Base-by-base conservation (phyloP, 2,113 vertebrate genomes). In the Trogon surrucura region DNA sequence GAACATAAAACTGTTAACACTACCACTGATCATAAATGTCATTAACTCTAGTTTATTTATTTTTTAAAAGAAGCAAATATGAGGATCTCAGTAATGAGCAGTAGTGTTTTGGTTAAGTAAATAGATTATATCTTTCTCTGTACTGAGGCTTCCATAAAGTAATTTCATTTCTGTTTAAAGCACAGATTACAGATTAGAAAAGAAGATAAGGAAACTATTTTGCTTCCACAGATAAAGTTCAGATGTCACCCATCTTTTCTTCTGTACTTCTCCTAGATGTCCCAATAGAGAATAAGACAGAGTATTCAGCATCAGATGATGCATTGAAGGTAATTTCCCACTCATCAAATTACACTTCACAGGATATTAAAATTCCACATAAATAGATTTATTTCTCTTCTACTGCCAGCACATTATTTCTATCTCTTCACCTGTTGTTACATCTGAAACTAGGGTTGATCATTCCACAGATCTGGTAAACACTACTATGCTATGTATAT, bases 401-500 rank as follows among this genome's bases (percentile, higher is more conserved):
- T 65, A 50, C 16, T 66, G 17, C 18, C 30, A 69, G 16, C 6
- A 45, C 9, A 2, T 53, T 89, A 45, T 73, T 83, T 81, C 61
- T 86, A 5, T 21, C n/a, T 47, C 22, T 88, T 85, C 23, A 51
- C 2, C 14, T 51, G 3, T 75, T 91, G 20, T 32, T 82, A 20
- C 11, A 32, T 15, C 29, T 74, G 38, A 81, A 12, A 56, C 9
- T 34, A 20, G 2, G 14, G 15, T 5, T 60, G 27, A 56, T 72
- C 12, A 14, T 74, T 82, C 11, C 53, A 87, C 27, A 41, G 19
- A 61, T 14, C 21, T 80, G n/a, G 22, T 44, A 79, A 77, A 9
- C 1, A 2, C 3, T 25, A 6, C 18, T 45, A 36, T 10, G 4
- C 0, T 13, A 26, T 4, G 1, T 18, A 17, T 1, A 2, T 1